Percentiles rank a stretch among this genome's conserved stretches.
Evolutionary conservation across 2,113 vertebrate genomes (phyloP).

Genomic region (Marcusenius ussheri): DNA sequence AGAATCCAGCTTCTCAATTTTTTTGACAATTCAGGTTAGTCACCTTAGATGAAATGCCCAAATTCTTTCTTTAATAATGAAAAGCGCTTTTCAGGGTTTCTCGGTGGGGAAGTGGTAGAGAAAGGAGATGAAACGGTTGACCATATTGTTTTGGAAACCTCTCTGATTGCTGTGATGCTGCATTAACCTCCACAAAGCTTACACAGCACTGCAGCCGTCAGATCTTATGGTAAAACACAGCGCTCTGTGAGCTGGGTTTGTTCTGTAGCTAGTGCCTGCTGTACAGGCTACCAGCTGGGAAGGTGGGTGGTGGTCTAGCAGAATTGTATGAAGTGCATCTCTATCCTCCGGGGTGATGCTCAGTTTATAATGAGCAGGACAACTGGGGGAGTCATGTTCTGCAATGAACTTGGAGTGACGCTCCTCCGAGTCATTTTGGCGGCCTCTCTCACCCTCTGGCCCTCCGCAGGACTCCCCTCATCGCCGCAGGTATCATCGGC

Average conservation of each 20-base stretch:
- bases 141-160: neutral
- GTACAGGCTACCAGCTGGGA: neutral
- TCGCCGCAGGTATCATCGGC: constrained; percentile 86
- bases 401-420: neutral
- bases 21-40: neutral
- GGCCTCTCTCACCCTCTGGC: constrained; percentile 9
- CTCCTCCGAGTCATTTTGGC: neutral
- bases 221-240: neutral
- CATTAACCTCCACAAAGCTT: neutral
- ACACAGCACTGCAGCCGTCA: neutral
- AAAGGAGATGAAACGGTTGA: neutral
- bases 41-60: neutral
- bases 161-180: neutral
- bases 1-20: neutral
- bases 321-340: neutral
- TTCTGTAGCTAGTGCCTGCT: neutral
- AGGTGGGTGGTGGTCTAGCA: neutral
- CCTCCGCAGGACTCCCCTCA: constrained; percentile 78
- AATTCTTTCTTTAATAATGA: neutral
- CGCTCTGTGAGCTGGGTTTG: neutral
- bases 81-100: neutral
- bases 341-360: neutral
- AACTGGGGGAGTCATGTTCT: neutral
- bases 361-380: neutral
- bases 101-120: neutral